Evolutionary conservation across 2,113 vertebrate genomes (phyloP).

Genomic region (Brienomyrus brachyistius): DNA sequence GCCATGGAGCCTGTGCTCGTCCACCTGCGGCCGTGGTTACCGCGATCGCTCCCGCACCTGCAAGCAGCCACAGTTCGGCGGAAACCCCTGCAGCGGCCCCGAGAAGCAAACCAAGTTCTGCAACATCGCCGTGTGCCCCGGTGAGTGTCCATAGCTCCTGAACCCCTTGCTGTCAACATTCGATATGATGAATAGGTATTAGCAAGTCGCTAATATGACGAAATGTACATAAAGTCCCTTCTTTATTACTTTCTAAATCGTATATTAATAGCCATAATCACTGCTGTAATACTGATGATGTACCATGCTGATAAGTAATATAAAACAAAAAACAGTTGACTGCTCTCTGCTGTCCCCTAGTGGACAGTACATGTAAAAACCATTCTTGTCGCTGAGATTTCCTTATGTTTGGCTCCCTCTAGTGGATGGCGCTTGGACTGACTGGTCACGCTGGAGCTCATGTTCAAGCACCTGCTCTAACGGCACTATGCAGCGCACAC

Average conservation of each 20-base stretch:
- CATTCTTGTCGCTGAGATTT: not conserved
- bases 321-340: not conserved
- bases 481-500: constrained; percentile 82
- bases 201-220: not conserved
- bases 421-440: constrained; percentile 97
- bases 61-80: constrained; percentile 82
- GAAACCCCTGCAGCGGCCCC: constrained; percentile 79
- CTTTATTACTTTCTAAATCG: not conserved
- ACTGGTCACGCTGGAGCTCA: constrained; percentile 86
- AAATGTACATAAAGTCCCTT: not conserved
- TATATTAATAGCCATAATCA: not conserved
- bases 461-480: constrained; percentile 91
- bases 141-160: constrained; percentile 50
- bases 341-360: not conserved
- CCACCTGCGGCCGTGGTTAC: constrained; percentile 88
- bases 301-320: not conserved
- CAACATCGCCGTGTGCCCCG: constrained; percentile 96
- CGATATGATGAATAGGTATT: not conserved
- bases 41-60: constrained; percentile 85
- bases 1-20: constrained; percentile 95
- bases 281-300: not conserved
- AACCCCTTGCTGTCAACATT: not conserved
- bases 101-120: constrained; percentile 93
- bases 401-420: constrained; percentile 54
- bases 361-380: not conserved